These are phyloP conservation scores for Prorops nasuta DNA, from an alignment of 1,140 invertebrate genomes.

Conservation along the genomic window DNA sequence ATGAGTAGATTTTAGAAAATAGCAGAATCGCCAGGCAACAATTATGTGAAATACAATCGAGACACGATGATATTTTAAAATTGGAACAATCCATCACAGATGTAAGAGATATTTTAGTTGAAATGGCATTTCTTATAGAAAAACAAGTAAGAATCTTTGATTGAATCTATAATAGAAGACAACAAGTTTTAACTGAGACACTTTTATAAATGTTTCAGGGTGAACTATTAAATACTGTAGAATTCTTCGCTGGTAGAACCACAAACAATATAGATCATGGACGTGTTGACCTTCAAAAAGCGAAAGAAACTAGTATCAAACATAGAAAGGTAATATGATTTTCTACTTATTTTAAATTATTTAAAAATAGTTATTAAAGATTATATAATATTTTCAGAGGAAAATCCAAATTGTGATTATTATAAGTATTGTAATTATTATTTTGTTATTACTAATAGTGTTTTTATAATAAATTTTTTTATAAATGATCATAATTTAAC, in stretches of 20 bases:
- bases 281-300: constrained; percentile 66
- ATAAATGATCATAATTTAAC: too few species aligned
- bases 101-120: constrained; percentile 80
- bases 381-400: constrained; percentile 41
- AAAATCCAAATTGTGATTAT: constrained; percentile 44
- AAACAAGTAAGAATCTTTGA: constrained; percentile 60
- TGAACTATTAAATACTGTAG: constrained; percentile 69
- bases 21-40: constrained; percentile 77
- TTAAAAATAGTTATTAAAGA: constrained; percentile 8
- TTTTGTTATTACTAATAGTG: constrained; percentile 36
- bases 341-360: constrained; percentile 3
- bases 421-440: constrained; percentile 33
- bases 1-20: constrained; percentile 74
- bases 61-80: constrained; percentile 80
- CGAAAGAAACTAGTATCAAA: constrained; percentile 66
- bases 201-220: constrained; percentile 56
- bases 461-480: constrained; percentile 18
- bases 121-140: constrained; percentile 75
- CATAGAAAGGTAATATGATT: constrained; percentile 62
- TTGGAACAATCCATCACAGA: constrained; percentile 79
- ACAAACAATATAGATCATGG: constrained; percentile 65
- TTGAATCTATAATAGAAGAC: constrained; percentile 9
- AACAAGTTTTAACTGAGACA: constrained; percentile 9
- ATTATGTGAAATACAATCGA: constrained; percentile 78
- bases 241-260: constrained; percentile 69